Evolutionary conservation across 1,140 invertebrate genomes (phyloP), one percentile per base, ranked within the genome.

Genomic region (Apocrypta bakeri): DNA sequence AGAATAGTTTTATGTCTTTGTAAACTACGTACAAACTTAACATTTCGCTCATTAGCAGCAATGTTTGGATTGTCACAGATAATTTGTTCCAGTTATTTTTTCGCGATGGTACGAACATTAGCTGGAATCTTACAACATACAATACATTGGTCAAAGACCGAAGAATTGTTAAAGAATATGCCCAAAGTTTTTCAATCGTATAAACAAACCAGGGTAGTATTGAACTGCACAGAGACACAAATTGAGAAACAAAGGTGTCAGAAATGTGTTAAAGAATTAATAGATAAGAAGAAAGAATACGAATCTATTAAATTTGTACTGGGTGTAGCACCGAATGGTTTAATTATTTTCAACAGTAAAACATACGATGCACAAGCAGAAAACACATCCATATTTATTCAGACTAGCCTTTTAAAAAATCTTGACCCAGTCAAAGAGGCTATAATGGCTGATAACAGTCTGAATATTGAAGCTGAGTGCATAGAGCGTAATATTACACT

Each of bases 1-100:
- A 68, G 80, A 66, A 76, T 82, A 25, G 80, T 77, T 17, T 33
- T 82, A 6, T 69, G 73, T 69, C 31, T 82, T 21, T 82, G 80
- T 61, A 82, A 76, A 61, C 25, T 82, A 14, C 33, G 73, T 9
- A 76, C 56, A n/a, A 82, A 82, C 42, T 69, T 82, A 64, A 8
- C 73, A 7, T 82, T 69, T 66, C 37, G 63, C 11, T 69, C 73
- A 14, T 25, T 82, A 37, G 61, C 27, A 31, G 7, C 63, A 21
- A 37, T 82, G 56, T 82, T 82, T 61, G 80, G 64, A 29, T 7
- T 82, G 1, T 33, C 21, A 2, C 63, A 77, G 9, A 8, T 17
- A 61, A 8, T 61, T 37, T 56, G 24, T 61, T 29, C 40, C 12
- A 69, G 21, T 82, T 3, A 61, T n/a, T 76, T 82, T 69, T 68